Percentiles rank a stretch among this genome's conserved stretches.
Evolutionary conservation across 2,888 invertebrate genomes (phyloP).

Genomic region (Teleiodes luculella): DNA sequence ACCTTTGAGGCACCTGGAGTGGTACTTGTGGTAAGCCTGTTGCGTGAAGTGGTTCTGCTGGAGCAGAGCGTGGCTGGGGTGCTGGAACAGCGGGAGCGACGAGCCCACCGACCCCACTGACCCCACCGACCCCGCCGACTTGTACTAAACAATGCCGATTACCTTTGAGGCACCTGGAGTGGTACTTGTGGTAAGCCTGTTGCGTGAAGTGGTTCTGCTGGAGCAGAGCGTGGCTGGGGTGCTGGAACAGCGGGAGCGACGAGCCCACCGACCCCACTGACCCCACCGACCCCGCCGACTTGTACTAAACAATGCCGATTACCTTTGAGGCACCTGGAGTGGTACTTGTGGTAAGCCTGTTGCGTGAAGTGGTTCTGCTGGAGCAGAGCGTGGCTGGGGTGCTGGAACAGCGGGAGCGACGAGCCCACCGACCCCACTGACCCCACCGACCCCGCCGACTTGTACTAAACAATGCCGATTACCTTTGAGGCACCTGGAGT

Average conservation of each 20-base stretch:
- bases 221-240: conserved; percentile 96
- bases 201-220: conserved; percentile 99
- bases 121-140: no score
- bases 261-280: conserved; percentile 80
- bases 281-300: no score
- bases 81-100: conserved; percentile 95
- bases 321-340: conserved; percentile 84
- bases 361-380: conserved; percentile 99
- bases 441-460: no score
- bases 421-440: conserved; percentile 85
- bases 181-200: conserved; percentile 97
- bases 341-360: conserved; percentile 97
- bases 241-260: conserved; percentile 95
- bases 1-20: conserved; percentile 84
- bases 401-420: conserved; percentile 94
- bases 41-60: conserved; percentile 99
- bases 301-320: no score
- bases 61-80: conserved; percentile 96
- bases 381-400: conserved; percentile 96
- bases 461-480: no score
- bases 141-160: not conserved
- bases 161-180: conserved; percentile 84
- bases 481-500: conserved; percentile 84
- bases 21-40: conserved; percentile 97
- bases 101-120: conserved; percentile 81